phyloP scores from a whole-genome alignment of 2,888 invertebrate species.

The Dolichomitus sp. region DNA sequence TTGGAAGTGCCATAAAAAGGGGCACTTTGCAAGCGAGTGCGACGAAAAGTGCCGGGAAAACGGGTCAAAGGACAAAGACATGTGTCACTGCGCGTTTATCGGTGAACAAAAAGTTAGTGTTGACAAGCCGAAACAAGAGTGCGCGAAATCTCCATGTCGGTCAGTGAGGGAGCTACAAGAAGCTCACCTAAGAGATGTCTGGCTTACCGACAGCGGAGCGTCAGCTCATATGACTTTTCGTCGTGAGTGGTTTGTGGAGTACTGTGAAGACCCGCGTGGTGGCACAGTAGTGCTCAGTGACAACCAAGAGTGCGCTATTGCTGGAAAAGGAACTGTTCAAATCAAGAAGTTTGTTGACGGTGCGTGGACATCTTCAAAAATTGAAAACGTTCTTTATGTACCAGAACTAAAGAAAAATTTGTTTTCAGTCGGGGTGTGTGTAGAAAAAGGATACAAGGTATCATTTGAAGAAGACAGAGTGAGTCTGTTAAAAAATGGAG shows the following conservation, averaged over 20 bases:
- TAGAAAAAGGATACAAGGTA: slow-evolving; percentile 62
- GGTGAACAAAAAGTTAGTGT: slow-evolving; percentile 47
- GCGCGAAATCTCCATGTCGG: slow-evolving; percentile 24
- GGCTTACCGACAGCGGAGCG: slow-evolving; percentile 61
- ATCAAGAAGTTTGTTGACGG: slow-evolving; percentile 29
- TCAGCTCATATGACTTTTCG: slow-evolving; percentile 60
- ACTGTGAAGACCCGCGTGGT: slow-evolving; percentile 46
- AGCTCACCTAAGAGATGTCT: slow-evolving; percentile 28
- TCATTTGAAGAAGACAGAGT: too few relatives aligned
- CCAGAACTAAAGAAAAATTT: slow-evolving; percentile 59
- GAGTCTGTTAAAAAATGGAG: too few relatives aligned
- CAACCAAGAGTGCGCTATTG: slow-evolving; percentile 55
- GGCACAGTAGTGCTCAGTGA: slow-evolving; percentile 50
- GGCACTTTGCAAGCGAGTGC: slow-evolving; percentile 60
- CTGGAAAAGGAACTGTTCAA: slow-evolving; percentile 58
- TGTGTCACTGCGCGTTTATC: slow-evolving; percentile 51
- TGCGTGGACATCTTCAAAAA: slow-evolving; percentile 5
- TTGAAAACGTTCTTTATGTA: slow-evolving; percentile 38
- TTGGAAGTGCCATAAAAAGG: slow-evolving; percentile 53
- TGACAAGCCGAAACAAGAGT: slow-evolving; percentile 42
- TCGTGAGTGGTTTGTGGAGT: slow-evolving; percentile 52
- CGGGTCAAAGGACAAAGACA: slow-evolving; percentile 28
- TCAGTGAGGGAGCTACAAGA: slow-evolving; percentile 35
- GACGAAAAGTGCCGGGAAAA: slow-evolving; percentile 44
- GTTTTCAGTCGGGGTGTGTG: slow-evolving; percentile 64